Evolutionary conservation across 2,113 vertebrate species (phyloP).

Genomic region (Hiodon tergisus): DNA sequence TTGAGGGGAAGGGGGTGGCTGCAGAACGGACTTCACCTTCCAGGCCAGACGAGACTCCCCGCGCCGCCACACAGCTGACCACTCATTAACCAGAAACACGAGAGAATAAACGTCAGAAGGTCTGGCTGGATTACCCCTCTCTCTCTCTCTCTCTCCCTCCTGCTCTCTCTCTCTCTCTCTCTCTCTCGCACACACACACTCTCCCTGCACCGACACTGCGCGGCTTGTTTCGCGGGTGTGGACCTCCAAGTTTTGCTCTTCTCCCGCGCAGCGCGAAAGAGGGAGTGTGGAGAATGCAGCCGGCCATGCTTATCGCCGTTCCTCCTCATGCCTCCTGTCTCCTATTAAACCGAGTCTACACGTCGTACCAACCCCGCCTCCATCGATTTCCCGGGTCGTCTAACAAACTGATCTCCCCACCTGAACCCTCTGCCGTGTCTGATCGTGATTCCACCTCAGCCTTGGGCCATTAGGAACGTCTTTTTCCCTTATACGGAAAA

Average conservation of each 20-base stretch:
- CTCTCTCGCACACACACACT: conserved; percentile 22
- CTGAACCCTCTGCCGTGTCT: neutral
- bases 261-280: neutral
- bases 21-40: conserved; percentile 53
- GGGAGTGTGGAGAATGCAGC: neutral
- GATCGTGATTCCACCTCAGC: neutral
- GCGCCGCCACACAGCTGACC: neutral
- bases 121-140: conserved; percentile 25
- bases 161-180: conserved; percentile 20
- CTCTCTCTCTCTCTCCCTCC: conserved; percentile 30
- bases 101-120: conserved; percentile 14
- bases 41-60: conserved; percentile 17
- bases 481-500: neutral
- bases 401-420: neutral
- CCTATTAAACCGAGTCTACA: neutral
- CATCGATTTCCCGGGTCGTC: no score
- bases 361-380: neutral
- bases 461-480: neutral
- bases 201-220: conserved; percentile 30
- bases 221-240: conserved; percentile 11
- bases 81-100: conserved; percentile 4
- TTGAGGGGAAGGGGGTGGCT: conserved; percentile 21
- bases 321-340: neutral
- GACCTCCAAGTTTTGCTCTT: conserved; percentile 1
- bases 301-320: neutral